phyloP scores from a whole-genome alignment of 2,113 vertebrate species.

The Callionymus lyra region DNA sequence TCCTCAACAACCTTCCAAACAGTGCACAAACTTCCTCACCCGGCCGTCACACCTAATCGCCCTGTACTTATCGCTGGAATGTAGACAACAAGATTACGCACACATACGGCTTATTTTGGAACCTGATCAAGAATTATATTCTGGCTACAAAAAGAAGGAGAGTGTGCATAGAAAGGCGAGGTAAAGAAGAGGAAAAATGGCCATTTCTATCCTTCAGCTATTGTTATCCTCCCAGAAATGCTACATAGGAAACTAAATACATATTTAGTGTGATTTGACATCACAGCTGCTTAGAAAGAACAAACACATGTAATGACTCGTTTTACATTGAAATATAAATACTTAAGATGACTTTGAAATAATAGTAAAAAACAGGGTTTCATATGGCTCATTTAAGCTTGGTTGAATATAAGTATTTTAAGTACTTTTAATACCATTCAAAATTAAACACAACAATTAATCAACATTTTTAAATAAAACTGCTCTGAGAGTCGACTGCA shows the following conservation, averaged over 20 bases:
- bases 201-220: constrained; percentile 2
- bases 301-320: no score
- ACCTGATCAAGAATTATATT: constrained; percentile 32
- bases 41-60: constrained; percentile 33
- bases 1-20: constrained; percentile 44
- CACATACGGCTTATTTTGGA: constrained; percentile 45
- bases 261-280: no score
- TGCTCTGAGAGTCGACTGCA: no score
- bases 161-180: constrained; percentile 6
- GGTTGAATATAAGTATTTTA: no score
- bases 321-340: no score
- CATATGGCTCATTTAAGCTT: no score
- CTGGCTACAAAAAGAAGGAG: constrained; percentile 26
- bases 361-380: no score
- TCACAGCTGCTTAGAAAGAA: no score
- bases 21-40: constrained; percentile 16
- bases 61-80: constrained; percentile 42
- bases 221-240: constrained; percentile 36
- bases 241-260: background rate
- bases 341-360: no score
- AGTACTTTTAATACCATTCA: no score
- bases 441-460: no score
- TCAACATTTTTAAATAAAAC: no score
- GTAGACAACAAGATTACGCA: constrained; percentile 31
- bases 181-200: constrained; percentile 1